A percentile compares a stretch with the other conserved stretches of the same genome.
These are phyloP conservation scores for Clinocottus analis DNA, from an alignment of 2,113 vertebrate species.

Conservation along the genomic window DNA sequence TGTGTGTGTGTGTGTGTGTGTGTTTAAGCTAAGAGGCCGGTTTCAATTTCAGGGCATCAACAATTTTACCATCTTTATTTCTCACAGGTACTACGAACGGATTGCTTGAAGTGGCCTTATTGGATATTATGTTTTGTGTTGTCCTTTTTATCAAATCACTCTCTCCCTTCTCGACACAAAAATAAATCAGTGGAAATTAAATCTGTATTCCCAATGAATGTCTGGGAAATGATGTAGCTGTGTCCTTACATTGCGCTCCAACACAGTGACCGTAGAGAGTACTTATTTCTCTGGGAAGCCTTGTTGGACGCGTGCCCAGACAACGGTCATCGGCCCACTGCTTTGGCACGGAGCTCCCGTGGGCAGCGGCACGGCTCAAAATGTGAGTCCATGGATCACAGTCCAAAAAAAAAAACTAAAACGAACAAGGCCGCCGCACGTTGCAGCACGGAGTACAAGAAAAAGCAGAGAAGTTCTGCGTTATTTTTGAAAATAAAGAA, in stretches of 20 bases:
- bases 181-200: slow-evolving; percentile 66
- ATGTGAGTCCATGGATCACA: slow-evolving; percentile 67
- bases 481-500: too few relatives aligned
- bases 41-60: background rate
- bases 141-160: slow-evolving; percentile 37
- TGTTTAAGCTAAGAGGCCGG: slow-evolving; percentile 15
- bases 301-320: slow-evolving; percentile 71
- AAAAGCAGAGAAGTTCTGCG: slow-evolving; percentile 35
- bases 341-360: slow-evolving; percentile 62
- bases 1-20: background rate
- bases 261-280: slow-evolving; percentile 52
- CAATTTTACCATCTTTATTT: slow-evolving; percentile 39
- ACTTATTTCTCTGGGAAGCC: slow-evolving; percentile 66
- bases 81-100: slow-evolving; percentile 18
- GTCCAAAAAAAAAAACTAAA: slow-evolving; percentile 33
- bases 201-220: slow-evolving; percentile 64
- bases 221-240: slow-evolving; percentile 50
- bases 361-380: slow-evolving; percentile 63
- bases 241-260: slow-evolving; percentile 56
- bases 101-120: slow-evolving; percentile 31
- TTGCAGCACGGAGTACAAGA: slow-evolving; percentile 38
- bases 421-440: slow-evolving; percentile 32
- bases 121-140: slow-evolving; percentile 36
- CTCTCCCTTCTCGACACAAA: background rate
- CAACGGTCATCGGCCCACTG: slow-evolving; percentile 66